A percentile compares a stretch with the other conserved stretches of the same genome.
phyloP scores from a whole-genome alignment of 2,113 vertebrate species.

The Puffinus mauretanicus region DNA sequence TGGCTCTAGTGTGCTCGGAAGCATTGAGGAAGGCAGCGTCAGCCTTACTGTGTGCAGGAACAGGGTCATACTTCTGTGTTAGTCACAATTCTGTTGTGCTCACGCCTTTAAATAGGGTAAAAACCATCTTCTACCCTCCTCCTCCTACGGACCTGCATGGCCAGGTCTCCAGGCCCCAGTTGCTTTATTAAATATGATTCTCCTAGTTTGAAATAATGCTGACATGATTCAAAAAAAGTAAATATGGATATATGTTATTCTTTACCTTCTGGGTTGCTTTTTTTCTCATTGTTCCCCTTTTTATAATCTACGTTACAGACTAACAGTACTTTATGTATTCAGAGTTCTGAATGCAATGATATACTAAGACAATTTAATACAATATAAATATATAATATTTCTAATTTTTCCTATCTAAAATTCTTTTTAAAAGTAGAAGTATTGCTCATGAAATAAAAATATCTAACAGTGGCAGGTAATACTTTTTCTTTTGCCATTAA shows the following conservation, averaged over 20 bases:
- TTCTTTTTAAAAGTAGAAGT: neutral
- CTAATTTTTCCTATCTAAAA: neutral
- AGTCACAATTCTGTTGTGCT: neutral
- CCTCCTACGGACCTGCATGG: neutral
- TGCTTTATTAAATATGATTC: neutral
- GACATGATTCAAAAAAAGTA: neutral
- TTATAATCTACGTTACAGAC: neutral
- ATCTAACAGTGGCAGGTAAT: neutral
- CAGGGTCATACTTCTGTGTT: neutral
- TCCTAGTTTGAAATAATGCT: neutral
- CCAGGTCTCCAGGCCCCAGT: neutral
- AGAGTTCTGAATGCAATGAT: neutral
- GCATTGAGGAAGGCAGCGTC: neutral
- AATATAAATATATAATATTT: neutral
- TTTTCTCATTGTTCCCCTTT: neutral
- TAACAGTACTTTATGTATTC: neutral
- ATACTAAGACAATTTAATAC: neutral
- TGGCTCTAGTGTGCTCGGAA: neutral
- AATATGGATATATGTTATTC: neutral
- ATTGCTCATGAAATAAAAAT: neutral
- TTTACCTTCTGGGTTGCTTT: neutral
- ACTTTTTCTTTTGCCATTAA: neutral
- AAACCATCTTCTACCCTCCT: neutral
- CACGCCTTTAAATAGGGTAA: neutral
- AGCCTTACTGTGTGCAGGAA: neutral